Evolutionary conservation across 2,888 invertebrate species (phyloP).

Genomic region (Ophioninae sp.): DNA sequence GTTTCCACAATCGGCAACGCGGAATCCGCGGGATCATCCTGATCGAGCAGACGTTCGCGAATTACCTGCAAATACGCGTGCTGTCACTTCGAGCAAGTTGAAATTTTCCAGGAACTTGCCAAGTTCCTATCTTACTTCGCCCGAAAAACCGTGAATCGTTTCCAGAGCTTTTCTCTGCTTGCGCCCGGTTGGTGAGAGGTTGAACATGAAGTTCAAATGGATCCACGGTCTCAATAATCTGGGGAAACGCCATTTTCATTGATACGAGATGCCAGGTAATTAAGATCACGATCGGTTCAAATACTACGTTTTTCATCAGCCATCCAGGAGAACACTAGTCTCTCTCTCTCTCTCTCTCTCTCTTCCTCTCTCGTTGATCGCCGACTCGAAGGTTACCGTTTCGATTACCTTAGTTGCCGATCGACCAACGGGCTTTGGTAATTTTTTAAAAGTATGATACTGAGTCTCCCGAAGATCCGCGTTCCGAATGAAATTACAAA

Average conservation of each 20-base stretch:
- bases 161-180: constrained; percentile 50
- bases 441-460: too few species aligned
- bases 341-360: too few species aligned
- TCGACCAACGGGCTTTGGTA: too few species aligned
- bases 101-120: not conserved
- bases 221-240: constrained; percentile 61
- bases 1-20: not conserved
- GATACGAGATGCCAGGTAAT: not conserved
- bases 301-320: not conserved
- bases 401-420: too few species aligned
- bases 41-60: constrained; percentile 61
- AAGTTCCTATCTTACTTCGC: constrained; percentile 40
- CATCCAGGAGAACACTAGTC: too few species aligned
- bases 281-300: not conserved
- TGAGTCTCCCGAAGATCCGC: too few species aligned
- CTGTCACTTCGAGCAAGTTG: not conserved
- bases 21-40: constrained; percentile 48
- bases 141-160: constrained; percentile 60
- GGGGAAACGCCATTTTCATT: not conserved
- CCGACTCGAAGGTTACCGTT: too few species aligned
- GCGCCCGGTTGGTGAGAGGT: constrained; percentile 42
- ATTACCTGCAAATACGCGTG: constrained; percentile 55
- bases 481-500: too few species aligned
- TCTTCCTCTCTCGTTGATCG: too few species aligned
- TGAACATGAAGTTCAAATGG: constrained; percentile 27